Conservation (phyloP, 1,140 invertebrate genomes). For the Muscidifurax raptorellus region DNA sequence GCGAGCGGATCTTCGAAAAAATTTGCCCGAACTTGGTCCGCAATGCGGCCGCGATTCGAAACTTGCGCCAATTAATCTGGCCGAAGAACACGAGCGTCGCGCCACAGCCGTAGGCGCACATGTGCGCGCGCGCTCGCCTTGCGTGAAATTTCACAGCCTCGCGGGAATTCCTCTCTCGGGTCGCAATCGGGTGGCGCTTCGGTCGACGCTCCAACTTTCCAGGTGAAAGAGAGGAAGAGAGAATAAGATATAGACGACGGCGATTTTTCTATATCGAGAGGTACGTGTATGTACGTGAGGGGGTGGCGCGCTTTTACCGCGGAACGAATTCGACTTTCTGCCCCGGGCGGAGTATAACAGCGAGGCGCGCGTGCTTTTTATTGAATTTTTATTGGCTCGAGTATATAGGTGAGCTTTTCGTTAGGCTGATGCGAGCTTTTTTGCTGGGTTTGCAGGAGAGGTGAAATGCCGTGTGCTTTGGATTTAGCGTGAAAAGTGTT, state of each 20-base stretch:
- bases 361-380: neutral
- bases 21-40: neutral
- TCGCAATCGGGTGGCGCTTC: slow-evolving; percentile 10
- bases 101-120: neutral
- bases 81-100: neutral
- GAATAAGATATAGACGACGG: neutral
- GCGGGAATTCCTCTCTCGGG: neutral
- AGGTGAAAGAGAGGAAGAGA: neutral
- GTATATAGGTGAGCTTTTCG: neutral
- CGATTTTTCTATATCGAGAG: neutral
- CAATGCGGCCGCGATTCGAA: neutral
- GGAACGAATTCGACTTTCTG: neutral
- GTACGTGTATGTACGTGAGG: neutral
- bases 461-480: no score
- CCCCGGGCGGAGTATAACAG: no score
- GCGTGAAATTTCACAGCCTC: neutral
- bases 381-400: neutral
- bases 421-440: no score
- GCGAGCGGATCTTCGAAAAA: neutral
- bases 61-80: slow-evolving; percentile 7
- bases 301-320: neutral
- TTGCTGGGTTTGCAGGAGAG: neutral
- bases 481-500: no score
- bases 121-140: neutral
- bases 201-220: neutral